Evolutionary conservation across 2,888 invertebrate genomes (phyloP).

Genomic region (Platerodrilus igneus): DNA sequence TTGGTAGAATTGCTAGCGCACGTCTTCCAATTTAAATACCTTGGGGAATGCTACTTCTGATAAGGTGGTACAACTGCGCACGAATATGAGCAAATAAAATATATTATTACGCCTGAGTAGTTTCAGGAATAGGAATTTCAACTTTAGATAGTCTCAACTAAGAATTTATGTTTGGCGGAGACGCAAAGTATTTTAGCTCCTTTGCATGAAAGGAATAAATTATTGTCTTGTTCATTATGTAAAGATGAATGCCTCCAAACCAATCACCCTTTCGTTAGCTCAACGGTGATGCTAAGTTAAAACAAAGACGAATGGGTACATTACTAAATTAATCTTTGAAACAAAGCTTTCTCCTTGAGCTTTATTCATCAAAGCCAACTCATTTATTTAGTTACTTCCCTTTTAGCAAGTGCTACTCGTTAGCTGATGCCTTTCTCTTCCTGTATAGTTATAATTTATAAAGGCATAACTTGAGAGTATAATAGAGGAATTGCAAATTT

Average conservation of each 20-base stretch:
- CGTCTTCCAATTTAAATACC: conserved; percentile 47
- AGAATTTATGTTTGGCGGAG: conserved; percentile 30
- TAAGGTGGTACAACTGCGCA: conserved; percentile 41
- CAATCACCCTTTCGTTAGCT: conserved; percentile 16
- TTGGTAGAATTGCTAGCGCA: conserved; percentile 42
- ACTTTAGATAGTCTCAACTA: conserved; percentile 37
- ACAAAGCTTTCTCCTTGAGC: conserved; percentile 45
- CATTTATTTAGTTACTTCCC: conserved; percentile 46
- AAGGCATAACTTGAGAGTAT: conserved; percentile 22
- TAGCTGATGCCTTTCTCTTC: conserved; percentile 36
- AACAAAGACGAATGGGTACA: conserved; percentile 47
- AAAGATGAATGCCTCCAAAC: conserved; percentile 14
- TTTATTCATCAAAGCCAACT: conserved; percentile 46
- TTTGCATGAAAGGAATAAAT: not conserved
- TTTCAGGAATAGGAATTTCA: conserved; percentile 41
- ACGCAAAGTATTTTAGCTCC: conserved; percentile 9
- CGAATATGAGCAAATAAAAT: conserved; percentile 44
- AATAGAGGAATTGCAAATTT: conserved; percentile 26
- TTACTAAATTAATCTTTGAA: conserved; percentile 48
- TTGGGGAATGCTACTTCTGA: conserved; percentile 41
- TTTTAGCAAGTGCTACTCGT: conserved; percentile 40
- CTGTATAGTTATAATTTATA: conserved; percentile 26
- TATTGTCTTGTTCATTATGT: not conserved
- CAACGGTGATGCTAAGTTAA: conserved; percentile 25
- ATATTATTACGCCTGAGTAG: conserved; percentile 39